phyloP scores from a whole-genome alignment of 2,888 invertebrate species.

The Cephus spinipes region DNA sequence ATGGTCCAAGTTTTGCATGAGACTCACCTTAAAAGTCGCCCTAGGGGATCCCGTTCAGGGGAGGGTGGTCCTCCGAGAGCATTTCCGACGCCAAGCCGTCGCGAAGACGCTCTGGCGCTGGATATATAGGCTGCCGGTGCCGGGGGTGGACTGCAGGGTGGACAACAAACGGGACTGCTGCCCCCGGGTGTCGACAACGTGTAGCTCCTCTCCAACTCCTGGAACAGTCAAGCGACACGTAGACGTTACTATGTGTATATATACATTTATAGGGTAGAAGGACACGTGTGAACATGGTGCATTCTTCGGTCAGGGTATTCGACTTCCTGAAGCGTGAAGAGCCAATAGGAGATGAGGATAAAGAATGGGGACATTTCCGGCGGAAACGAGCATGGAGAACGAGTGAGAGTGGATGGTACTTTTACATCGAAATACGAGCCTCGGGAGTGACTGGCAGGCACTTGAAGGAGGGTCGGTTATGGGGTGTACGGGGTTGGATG shows the following conservation, averaged over 20 bases:
- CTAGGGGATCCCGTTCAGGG: slow-evolving; percentile 56
- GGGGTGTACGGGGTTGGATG: neutral
- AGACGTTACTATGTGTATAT: neutral
- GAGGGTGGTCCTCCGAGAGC: slow-evolving; percentile 49
- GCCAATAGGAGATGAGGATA: neutral
- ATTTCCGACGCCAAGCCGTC: slow-evolving; percentile 51
- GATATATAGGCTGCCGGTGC: slow-evolving; percentile 63
- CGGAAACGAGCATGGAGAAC: neutral
- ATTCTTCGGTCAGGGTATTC: neutral
- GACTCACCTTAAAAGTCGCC: slow-evolving; percentile 53
- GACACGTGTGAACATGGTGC: neutral
- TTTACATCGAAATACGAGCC: neutral
- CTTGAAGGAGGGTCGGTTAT: neutral
- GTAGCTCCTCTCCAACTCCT: slow-evolving; percentile 60
- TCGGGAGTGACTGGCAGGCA: neutral
- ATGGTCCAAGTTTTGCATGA: slow-evolving; percentile 1
- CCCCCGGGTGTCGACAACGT: slow-evolving; percentile 57
- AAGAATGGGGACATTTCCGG: neutral
- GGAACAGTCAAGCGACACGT: slow-evolving; percentile 26
- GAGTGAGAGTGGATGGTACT: neutral
- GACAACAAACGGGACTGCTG: slow-evolving; percentile 56
- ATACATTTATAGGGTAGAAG: neutral
- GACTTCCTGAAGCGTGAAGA: neutral
- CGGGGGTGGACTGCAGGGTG: slow-evolving; percentile 59
- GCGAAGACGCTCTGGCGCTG: slow-evolving; percentile 59